A percentile compares a stretch with the other conserved stretches of the same genome.
Evolutionary conservation across 1,140 invertebrate species (phyloP).

Genomic region (Drosophila ironensis): DNA sequence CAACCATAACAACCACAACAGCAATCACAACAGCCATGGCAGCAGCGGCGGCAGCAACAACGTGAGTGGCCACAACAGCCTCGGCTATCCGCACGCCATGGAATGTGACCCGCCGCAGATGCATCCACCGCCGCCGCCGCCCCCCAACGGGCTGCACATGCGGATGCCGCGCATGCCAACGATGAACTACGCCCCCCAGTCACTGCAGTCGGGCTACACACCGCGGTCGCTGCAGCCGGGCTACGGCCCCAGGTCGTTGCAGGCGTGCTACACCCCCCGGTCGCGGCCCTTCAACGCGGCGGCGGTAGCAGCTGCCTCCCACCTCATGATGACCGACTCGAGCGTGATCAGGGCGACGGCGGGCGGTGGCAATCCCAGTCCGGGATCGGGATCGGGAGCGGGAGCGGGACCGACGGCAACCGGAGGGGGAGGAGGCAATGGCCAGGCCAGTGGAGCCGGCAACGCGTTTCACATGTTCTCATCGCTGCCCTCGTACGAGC

Average conservation of each 20-base stretch:
- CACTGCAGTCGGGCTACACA: constrained; percentile 17
- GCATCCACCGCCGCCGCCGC: constrained; percentile 44
- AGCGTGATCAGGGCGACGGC: constrained; percentile 76
- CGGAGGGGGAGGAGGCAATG: background rate
- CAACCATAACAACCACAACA: constrained; percentile 24
- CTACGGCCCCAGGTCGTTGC: too few relatives aligned
- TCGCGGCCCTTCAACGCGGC: too few relatives aligned
- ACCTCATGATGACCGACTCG: constrained; percentile 80
- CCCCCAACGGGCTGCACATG: constrained; percentile 35
- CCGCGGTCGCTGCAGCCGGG: constrained; percentile 11
- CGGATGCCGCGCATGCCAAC: constrained; percentile 53
- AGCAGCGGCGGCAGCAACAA: constrained; percentile 4
- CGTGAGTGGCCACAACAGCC: constrained; percentile 20
- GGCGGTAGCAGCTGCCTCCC: constrained; percentile 65
- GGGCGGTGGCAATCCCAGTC: too few relatives aligned
- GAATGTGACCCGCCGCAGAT: constrained; percentile 78
- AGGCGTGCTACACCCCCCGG: too few relatives aligned
- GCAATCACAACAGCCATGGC: constrained; percentile 39
- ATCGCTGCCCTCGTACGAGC: constrained; percentile 26
- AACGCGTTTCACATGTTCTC: constrained; percentile 28
- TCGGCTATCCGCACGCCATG: constrained; percentile 78
- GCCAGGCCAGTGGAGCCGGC: constrained; percentile 9
- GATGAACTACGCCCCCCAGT: constrained; percentile 34
- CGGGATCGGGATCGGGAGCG: background rate
- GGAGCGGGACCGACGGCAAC: background rate